Evolutionary conservation across 2,797 vertebrate species (phyloP).

Genomic region (Coccyzus lansbergi): DNA sequence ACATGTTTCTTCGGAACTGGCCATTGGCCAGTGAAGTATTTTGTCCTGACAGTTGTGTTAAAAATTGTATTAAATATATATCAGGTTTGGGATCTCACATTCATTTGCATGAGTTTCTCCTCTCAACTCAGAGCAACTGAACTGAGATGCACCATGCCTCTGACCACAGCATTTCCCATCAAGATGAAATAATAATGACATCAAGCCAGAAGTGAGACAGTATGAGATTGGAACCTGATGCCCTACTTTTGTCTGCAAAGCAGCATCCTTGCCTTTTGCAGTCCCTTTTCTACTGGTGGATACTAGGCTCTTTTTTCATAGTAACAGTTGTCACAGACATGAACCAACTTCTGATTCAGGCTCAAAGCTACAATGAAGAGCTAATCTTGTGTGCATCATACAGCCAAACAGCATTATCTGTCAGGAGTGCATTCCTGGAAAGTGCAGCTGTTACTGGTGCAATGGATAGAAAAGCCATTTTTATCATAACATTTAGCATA

Average conservation of each 20-base stretch:
- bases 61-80: neutral
- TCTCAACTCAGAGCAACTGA: neutral
- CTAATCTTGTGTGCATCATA: neutral
- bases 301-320: neutral
- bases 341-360: neutral
- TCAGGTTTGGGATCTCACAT: neutral
- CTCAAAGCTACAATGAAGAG: neutral
- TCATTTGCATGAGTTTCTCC: neutral
- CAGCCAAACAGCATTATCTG: neutral
- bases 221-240: neutral
- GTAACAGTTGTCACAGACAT: neutral
- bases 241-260: neutral
- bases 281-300: neutral
- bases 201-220: neutral
- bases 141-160: neutral
- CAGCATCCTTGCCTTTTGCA: neutral
- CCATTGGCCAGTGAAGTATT: neutral
- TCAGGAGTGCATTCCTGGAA: neutral
- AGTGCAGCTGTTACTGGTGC: neutral
- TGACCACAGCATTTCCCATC: neutral
- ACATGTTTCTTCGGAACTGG: neutral
- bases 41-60: neutral
- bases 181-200: constrained; percentile 43
- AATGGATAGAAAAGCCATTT: neutral
- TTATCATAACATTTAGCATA: neutral